Percentiles rank a stretch among this genome's conserved stretches.
Evolutionary conservation across 2,113 vertebrate genomes (phyloP).

Genomic region (Lathamus discolor): DNA sequence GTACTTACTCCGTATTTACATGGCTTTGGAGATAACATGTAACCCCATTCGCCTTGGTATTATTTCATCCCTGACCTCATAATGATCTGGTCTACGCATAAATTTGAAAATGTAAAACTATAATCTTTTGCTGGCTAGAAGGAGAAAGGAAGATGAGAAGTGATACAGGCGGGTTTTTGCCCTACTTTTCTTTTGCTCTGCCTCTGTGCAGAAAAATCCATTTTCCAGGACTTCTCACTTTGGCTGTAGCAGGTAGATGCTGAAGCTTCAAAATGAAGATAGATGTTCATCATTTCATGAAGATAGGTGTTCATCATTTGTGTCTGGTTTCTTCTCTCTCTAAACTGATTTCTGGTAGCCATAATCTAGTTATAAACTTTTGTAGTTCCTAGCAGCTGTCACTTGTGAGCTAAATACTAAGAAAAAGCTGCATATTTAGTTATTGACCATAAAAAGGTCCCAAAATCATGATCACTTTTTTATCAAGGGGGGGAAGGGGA

Average conservation of each 20-base stretch:
- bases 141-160: background rate
- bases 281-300: too few relatives aligned
- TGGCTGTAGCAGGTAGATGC: background rate
- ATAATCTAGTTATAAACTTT: background rate
- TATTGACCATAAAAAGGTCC: background rate
- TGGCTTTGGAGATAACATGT: background rate
- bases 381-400: background rate
- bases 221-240: background rate
- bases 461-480: background rate
- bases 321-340: background rate
- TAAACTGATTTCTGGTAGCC: background rate
- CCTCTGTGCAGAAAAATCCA: background rate
- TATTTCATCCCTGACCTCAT: background rate
- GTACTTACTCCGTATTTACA: background rate
- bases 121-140: background rate
- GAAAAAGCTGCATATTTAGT: background rate
- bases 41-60: background rate
- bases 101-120: background rate
- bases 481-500: background rate
- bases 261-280: background rate
- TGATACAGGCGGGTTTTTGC: background rate
- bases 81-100: background rate
- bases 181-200: background rate
- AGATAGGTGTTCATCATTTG: background rate
- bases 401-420: background rate